Evolutionary conservation across 1,140 invertebrate species (phyloP), one percentile per base, ranked within the genome.

Genomic region (Trissolcus basalis): DNA sequence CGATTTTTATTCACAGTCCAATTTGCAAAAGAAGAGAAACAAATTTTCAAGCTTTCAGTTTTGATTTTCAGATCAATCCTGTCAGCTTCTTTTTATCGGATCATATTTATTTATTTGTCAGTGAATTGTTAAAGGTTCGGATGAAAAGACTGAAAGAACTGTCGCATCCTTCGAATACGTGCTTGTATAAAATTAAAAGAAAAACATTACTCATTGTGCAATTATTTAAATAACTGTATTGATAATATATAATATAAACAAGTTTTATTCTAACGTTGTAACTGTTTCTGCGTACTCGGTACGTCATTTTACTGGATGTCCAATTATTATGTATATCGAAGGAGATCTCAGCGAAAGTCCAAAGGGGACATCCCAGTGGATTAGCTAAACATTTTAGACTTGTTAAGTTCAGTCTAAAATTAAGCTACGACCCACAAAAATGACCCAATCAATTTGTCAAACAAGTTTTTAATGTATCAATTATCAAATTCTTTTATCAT

Each of bases 221-320:
- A 78, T 79, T 77, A 79, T 81, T 80, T 73, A 79, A 73, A 53
- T 61, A 69, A 71, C 71, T 56, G 79, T 81, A 71, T 60, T 48
- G 70, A 67, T 81, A 75, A 79, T 74, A 80, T 78, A 77, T 61
- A 79, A 65, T 27, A 27, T 6, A 27, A 77, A 55, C 36, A 81
- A 78, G 65, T 80, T 80, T 84, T 84, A 83, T 78, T 81, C 75
- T 83, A 82, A 76, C 64, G 78, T 83, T 83, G 78, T 83, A 77
- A 81, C 81, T 85, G 75, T 86, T 86, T 86, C 73, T 86, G 82
- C 75, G 77, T 82, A 81, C 75, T 80, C 82, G 72, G 85, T 84
- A 85, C 54, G 71, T 80, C 70, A 77, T 86, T 78, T 84, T 81
- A 81, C 78, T 80, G 75, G 80, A 82, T 86, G 81, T 86, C 79